These are phyloP conservation scores for Sorex araneus DNA, from an alignment of 2,113 vertebrate genomes.

Conservation along the genomic window DNA sequence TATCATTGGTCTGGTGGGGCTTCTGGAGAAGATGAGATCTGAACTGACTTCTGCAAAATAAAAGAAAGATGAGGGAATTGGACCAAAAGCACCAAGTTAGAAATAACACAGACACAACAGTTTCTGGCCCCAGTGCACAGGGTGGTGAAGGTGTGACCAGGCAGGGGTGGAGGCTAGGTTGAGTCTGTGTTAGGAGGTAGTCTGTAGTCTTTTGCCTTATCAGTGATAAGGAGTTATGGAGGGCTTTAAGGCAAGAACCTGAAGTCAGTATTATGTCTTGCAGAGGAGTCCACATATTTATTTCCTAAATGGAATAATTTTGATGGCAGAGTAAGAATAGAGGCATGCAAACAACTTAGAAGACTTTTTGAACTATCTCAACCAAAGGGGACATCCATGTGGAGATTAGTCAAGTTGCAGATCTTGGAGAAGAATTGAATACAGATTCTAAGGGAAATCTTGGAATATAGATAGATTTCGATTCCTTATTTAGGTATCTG, in stretches of 20 bases:
- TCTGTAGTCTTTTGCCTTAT: background rate
- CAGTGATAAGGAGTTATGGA: background rate
- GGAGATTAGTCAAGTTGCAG: background rate
- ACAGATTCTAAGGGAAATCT: background rate
- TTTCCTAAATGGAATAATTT: background rate
- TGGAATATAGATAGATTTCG: background rate
- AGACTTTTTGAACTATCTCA: background rate
- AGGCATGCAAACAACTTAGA: background rate
- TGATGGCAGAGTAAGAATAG: background rate
- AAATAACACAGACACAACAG: background rate
- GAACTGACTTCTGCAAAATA: background rate
- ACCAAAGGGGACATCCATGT: background rate
- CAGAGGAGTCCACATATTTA: background rate
- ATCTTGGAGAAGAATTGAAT: background rate
- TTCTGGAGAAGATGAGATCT: background rate
- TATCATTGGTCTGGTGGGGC: background rate
- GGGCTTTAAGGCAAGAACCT: background rate
- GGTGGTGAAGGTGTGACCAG: background rate
- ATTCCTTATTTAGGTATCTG: background rate
- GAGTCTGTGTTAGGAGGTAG: background rate
- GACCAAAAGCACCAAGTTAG: background rate
- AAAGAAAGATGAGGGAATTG: background rate
- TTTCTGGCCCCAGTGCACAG: fast-evolving
- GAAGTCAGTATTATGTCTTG: background rate
- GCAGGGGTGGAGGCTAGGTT: background rate